Base-by-base conservation (phyloP, 2,113 vertebrate species). In the Pterophyllum scalare region DNA sequence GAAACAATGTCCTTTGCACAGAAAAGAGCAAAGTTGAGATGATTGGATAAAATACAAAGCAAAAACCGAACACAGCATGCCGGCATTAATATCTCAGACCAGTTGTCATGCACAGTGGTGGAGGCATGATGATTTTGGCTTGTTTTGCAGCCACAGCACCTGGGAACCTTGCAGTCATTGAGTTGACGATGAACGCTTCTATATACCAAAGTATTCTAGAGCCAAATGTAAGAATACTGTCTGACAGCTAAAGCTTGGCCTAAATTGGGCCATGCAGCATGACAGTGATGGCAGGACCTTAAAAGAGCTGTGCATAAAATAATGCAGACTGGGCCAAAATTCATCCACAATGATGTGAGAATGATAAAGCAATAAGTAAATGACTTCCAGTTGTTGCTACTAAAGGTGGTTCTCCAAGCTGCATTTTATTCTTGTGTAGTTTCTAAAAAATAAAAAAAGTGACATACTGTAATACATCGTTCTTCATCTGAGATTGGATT, bases 181-280 rank as follows among this genome's bases (percentile, higher is more conserved):
- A 70, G 64, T 49, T 46, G 22, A 70, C 64, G 11, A 15, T 28
- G 12, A 43, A 43, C 11, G 3, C 11, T 12, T 49, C 64, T 70
- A 3, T 26, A 67, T 67, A 2, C 26, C 64, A 67, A 67, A 46
- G 22, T 26, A 19, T 46, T 46, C 22, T 67, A 46, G 64, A 12
- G 40, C 46, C 14, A 67, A 67, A 67, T 67, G 62, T 46, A 14
- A 67, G 64, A 3, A 26, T 24, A 70, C 64, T 49, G 64, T 3
- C 0, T 5, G 10, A 67, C 22, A 46, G 64, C 64, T 67, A 26
- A 67, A 26, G 15, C 64, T 67, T 67, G 22, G 22, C 62, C 38
- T 0, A 26, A 46, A 40, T 26, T 67, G 64, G 22, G 38, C 46
- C 64, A 46, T 26, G 11, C 40, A 49, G 19, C 15, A 70, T 0